phyloP scores from a whole-genome alignment of 2,113 vertebrate genomes.

The Emberiza fucata region DNA sequence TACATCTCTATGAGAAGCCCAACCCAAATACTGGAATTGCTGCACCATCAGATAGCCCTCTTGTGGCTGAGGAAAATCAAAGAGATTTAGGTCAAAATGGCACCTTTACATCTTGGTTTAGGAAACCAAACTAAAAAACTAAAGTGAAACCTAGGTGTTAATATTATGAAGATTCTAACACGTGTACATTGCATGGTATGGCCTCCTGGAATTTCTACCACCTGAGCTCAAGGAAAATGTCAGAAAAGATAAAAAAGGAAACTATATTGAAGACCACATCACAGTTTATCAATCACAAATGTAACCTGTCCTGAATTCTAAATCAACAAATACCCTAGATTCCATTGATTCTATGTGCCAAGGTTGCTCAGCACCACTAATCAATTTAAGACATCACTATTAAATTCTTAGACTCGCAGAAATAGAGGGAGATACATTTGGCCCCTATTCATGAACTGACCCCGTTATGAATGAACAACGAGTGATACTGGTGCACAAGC shows the following conservation, averaged over 20 bases:
- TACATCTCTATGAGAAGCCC: constrained; percentile 93
- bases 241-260: not conserved
- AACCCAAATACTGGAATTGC: constrained; percentile 97
- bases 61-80: constrained; percentile 82
- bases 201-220: not conserved
- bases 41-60: constrained; percentile 98
- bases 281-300: not conserved
- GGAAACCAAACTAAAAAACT: not conserved
- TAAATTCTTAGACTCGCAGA: not conserved
- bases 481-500: not conserved
- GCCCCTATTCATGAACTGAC: not conserved
- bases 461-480: not conserved
- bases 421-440: not conserved
- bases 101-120: not conserved
- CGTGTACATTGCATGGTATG: not conserved
- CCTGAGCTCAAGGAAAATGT: not conserved
- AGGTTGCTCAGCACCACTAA: not conserved
- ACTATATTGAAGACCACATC: not conserved
- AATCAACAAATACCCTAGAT: not conserved
- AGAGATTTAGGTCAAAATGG: not conserved
- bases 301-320: not conserved
- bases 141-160: not conserved
- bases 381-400: not conserved
- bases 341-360: not conserved
- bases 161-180: not conserved